Conservation (phyloP, 1,140 invertebrate species). For the silkworm (Bombyx mori) region DNA sequence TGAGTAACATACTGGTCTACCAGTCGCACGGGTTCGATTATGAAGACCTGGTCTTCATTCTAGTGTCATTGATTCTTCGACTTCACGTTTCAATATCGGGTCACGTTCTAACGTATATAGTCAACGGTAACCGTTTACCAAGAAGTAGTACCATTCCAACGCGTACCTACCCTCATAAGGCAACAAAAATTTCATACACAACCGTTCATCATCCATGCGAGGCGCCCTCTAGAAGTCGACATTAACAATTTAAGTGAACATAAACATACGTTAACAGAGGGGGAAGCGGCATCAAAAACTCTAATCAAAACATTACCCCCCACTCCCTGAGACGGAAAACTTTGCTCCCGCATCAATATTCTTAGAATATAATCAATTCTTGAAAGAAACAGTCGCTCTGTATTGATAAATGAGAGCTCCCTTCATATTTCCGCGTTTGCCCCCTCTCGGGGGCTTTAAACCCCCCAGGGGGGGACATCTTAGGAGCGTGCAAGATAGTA, state of each 20-base stretch:
- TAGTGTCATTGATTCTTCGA: too few relatives aligned
- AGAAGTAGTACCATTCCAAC: too few relatives aligned
- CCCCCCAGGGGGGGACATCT: slow-evolving; percentile 39
- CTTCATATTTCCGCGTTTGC: slow-evolving; percentile 62
- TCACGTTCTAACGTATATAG: too few relatives aligned
- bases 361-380: slow-evolving; percentile 68
- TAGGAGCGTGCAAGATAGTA: slow-evolving; percentile 67
- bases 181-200: too few relatives aligned
- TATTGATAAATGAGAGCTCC: slow-evolving; percentile 69
- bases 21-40: too few relatives aligned
- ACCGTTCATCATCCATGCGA: too few relatives aligned
- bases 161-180: too few relatives aligned
- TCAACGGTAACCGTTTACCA: too few relatives aligned
- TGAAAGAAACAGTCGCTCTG: slow-evolving; percentile 64
- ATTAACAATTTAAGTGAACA: background rate
- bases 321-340: slow-evolving; percentile 16
- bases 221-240: too few relatives aligned
- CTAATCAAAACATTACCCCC: slow-evolving; percentile 43
- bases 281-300: slow-evolving; percentile 41
- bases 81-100: too few relatives aligned
- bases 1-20: too few relatives aligned
- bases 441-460: slow-evolving; percentile 28
- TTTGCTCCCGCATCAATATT: slow-evolving; percentile 47
- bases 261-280: slow-evolving; percentile 1
- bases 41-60: too few relatives aligned